Conservation (phyloP, 92 coral and sea anemone species). For the Phenganax marumi region DNA sequence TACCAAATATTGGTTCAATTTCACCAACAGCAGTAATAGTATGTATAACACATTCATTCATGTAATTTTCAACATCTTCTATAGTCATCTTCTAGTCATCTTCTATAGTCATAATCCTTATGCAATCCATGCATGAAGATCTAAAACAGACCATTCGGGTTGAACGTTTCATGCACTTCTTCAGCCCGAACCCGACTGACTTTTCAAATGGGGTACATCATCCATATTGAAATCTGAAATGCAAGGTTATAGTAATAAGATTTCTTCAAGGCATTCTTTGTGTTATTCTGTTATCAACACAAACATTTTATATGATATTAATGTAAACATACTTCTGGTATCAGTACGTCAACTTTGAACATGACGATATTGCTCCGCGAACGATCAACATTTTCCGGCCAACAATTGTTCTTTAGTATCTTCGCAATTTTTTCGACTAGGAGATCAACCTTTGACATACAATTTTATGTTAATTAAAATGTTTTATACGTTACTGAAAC, state of each 20-base stretch:
- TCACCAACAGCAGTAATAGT: too few relatives aligned
- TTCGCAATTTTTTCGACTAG: background rate
- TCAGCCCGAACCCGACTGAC: background rate
- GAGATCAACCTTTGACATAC: background rate
- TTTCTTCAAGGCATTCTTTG: background rate
- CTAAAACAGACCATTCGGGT: too few relatives aligned
- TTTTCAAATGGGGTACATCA: background rate
- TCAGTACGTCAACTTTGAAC: background rate
- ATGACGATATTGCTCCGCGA: background rate
- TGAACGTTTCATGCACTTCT: background rate
- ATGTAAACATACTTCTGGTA: background rate
- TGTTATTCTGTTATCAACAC: background rate
- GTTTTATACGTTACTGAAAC: background rate
- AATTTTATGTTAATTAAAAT: background rate
- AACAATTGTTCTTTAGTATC: background rate
- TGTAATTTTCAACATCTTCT: too few relatives aligned
- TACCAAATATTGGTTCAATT: too few relatives aligned
- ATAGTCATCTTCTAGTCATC: too few relatives aligned
- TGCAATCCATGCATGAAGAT: too few relatives aligned
- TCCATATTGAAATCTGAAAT: background rate
- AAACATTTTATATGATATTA: background rate
- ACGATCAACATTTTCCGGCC: background rate
- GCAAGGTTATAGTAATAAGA: background rate
- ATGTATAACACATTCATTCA: too few relatives aligned
- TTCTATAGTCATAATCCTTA: too few relatives aligned